phyloP scores from a whole-genome alignment of 2,797 vertebrate species.

The Trachops cirrhosus region DNA sequence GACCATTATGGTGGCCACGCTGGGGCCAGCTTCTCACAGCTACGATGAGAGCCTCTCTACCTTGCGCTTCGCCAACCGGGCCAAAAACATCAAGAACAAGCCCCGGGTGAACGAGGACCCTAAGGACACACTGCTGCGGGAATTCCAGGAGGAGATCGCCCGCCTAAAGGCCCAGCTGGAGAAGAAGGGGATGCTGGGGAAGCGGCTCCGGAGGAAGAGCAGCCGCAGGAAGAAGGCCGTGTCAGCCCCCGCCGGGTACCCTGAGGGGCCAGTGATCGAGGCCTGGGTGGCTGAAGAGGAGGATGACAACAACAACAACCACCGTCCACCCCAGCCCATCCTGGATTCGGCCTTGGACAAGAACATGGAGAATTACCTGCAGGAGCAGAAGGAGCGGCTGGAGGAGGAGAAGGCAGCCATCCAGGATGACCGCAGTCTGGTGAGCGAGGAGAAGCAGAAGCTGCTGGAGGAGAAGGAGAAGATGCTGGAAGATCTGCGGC shows the following conservation, averaged over 20 bases:
- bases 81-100: constrained; percentile 98
- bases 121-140: constrained; percentile 94
- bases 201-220: constrained; percentile 89
- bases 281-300: constrained; percentile 81
- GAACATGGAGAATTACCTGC: constrained; percentile 87
- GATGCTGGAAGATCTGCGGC: constrained; percentile 91
- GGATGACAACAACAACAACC: constrained; percentile 81
- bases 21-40: constrained; percentile 92
- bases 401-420: constrained; percentile 91
- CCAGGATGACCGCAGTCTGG: constrained; percentile 91
- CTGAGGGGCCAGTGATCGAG: constrained; percentile 67
- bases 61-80: constrained; percentile 94
- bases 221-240: constrained; percentile 89
- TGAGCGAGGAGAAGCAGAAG: constrained; percentile 89
- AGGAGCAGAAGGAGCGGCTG: constrained; percentile 87
- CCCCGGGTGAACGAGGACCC: constrained; percentile 97
- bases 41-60: constrained; percentile 95
- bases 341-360: constrained; percentile 86
- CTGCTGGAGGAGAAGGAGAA: constrained; percentile 91
- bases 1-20: constrained; percentile 96
- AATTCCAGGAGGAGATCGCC: constrained; percentile 96
- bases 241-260: constrained; percentile 83
- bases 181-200: constrained; percentile 92
- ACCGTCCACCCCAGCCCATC: constrained; percentile 56
- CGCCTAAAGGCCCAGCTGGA: constrained; percentile 95